phyloP scores from a whole-genome alignment of 2,888 invertebrate genomes.

The Zaprionus bogoriensis region DNA sequence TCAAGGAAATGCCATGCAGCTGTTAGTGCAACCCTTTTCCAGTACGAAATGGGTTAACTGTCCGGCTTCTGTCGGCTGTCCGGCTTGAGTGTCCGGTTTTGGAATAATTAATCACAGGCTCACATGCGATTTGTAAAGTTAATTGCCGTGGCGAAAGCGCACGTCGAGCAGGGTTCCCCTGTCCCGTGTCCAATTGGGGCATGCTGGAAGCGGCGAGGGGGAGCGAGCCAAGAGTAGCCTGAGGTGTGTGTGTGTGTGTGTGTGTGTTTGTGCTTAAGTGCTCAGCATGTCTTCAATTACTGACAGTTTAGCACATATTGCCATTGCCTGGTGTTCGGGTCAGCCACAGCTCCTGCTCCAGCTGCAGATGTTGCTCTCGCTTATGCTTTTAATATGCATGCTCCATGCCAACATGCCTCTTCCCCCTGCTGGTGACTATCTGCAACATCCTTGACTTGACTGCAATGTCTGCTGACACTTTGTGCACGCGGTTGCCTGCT shows the following conservation, averaged over 20 bases:
- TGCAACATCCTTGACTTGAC: conserved; percentile 34
- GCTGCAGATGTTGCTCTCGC: conserved; percentile 7
- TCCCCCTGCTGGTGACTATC: conserved; percentile 1
- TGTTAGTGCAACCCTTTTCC: conserved; percentile 68
- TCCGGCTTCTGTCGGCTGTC: conserved; percentile 36
- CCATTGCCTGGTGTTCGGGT: conserved; percentile 18
- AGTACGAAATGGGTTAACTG: conserved; percentile 73
- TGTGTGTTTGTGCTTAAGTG: conserved; percentile 55
- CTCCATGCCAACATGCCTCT: neutral
- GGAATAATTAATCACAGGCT: conserved; percentile 81
- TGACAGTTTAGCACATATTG: conserved; percentile 72
- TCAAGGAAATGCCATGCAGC: conserved; percentile 39
- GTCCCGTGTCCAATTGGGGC: conserved; percentile 13
- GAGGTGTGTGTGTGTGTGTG: neutral
- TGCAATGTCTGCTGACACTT: conserved; percentile 56
- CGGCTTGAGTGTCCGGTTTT: conserved; percentile 69
- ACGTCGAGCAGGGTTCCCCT: conserved; percentile 31
- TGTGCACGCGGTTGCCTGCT: conserved; percentile 26
- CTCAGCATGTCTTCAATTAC: conserved; percentile 69
- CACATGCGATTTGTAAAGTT: conserved; percentile 80
- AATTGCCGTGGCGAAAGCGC: conserved; percentile 78
- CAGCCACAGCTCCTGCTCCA: no score
- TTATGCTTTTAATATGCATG: conserved; percentile 56
- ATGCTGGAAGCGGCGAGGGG: neutral
- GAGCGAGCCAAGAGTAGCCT: no score